Base-by-base conservation (phyloP, 2,113 vertebrate genomes). In the Emydocephalus ijimae region DNA sequence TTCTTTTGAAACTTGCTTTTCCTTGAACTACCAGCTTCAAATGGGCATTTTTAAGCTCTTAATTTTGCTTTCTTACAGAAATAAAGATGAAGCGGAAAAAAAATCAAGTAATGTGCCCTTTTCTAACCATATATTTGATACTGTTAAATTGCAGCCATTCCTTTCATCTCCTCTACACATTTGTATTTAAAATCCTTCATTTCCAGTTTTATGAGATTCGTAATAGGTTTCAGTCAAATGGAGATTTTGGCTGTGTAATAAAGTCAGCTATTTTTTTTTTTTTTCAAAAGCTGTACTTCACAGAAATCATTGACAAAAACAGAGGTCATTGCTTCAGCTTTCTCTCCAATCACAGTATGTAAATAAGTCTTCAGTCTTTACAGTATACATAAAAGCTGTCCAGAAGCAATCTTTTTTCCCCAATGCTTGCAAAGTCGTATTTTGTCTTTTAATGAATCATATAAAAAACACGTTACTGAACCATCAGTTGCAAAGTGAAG, bases 111-210 rank as follows among this genome's bases (percentile, higher is more conserved):
- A 74, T 15, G 18, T 93, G 23, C 88, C 2, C 2, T 87, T 52
- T 87, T 91, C 52, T 59, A 64, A 18, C 9, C 29, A 81, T 11
- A 81, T 18, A 61, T 59, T 81, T 39, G 45, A 85, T 87, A 45
- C 7, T 59, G 21, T 18, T 52, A 89, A 89, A 61, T 50, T 89
- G 69, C 8, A 85, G 39, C 12, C 10, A 1, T 52, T 57, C 34
- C 74, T 92, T 91, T 89, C n/a, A 93, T 93, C 86, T 91, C 12
- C 34, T 50, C 12, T 85, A 20, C 45, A 57, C 29, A 89, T 93
- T 85, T 91, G 64, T 85, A 89, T 92, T 91, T 69, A 45, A 93
- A 93, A 89, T 91, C 54, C 45, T 52, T 89, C 45, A 86, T 91
- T 61, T 48, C 45, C 15, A 55, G 39, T 57, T 91, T n/a, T 89